Evolutionary conservation across 2,113 vertebrate genomes (phyloP).

Genomic region (Plecotus auritus): DNA sequence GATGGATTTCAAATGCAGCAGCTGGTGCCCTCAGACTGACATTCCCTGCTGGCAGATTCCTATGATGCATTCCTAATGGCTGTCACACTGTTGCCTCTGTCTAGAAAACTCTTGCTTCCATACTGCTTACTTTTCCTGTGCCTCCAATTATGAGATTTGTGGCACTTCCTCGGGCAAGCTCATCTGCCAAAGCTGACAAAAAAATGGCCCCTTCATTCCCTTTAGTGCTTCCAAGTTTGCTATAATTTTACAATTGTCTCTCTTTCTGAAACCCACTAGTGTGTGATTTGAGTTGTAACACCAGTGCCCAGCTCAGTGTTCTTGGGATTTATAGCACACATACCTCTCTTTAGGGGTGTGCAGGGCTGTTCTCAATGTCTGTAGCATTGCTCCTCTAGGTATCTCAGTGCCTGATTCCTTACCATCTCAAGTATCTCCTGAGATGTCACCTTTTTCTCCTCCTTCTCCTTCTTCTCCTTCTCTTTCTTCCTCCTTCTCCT

Average conservation of each 20-base stretch:
- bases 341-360: background rate
- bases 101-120: background rate
- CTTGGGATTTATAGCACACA: background rate
- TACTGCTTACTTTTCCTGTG: background rate
- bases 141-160: background rate
- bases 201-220: background rate
- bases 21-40: background rate
- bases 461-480: no score
- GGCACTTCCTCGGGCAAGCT: background rate
- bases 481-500: fast-evolving
- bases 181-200: background rate
- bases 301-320: background rate
- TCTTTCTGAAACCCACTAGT: background rate
- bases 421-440: background rate
- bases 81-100: background rate
- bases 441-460: background rate
- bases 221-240: background rate
- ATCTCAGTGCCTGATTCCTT: background rate
- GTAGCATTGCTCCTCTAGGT: background rate
- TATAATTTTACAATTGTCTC: background rate
- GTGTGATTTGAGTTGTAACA: background rate
- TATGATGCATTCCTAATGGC: background rate
- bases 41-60: background rate
- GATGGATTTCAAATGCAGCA: background rate
- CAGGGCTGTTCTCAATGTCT: background rate